Evolutionary conservation across 2,113 vertebrate genomes (phyloP), one percentile per base, ranked within the genome.

Genomic region (Daboia siamensis): DNA sequence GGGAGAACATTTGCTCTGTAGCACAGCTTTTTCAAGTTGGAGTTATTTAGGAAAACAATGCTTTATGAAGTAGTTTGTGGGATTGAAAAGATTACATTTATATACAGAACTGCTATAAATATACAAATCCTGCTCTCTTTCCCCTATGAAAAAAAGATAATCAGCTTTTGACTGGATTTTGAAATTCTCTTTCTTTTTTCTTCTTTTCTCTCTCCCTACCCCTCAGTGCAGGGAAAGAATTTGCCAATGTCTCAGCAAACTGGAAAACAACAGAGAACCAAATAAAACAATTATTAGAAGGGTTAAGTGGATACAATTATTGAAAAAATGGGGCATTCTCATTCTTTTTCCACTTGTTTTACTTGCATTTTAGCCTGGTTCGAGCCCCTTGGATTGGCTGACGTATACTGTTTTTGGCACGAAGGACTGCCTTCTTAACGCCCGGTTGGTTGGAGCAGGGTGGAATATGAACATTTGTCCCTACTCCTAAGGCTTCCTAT

Each of bases 321-420:
- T 92, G 3, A 96, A 95, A 91, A 94, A 93, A 5, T 23, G 20
- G 90, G 55, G 92, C 29, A 90, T n/a, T 51, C 95, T 89, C 92
- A 13, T 90, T 94, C 87, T 90, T 88, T 94, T 56, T 69, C 20
- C 93, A 92, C 51, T 94, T 93, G 3, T 96, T 94, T 39, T 54
- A 95, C 80, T 96, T 93, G n/a, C 61, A 55, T 85, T 56, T 86
- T 5, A 91, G 69, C 61, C 61, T 90, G 93, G 1, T 39, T 39
- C 39, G 39, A 39, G 39, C 39, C 39, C 39, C 39, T 2, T 39
- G 39, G 39, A 39, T 39, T 39, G 39, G 39, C 39, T 39, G 39
- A 39, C 2, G 39, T 39, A 39, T 39, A 39, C 39, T 39, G 39
- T 39, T 39, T 39, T 39, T 39, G 39, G 39, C 39, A 39, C 39